Conservation (phyloP, 2,888 invertebrate genomes). For the Emmelina monodactyla region DNA sequence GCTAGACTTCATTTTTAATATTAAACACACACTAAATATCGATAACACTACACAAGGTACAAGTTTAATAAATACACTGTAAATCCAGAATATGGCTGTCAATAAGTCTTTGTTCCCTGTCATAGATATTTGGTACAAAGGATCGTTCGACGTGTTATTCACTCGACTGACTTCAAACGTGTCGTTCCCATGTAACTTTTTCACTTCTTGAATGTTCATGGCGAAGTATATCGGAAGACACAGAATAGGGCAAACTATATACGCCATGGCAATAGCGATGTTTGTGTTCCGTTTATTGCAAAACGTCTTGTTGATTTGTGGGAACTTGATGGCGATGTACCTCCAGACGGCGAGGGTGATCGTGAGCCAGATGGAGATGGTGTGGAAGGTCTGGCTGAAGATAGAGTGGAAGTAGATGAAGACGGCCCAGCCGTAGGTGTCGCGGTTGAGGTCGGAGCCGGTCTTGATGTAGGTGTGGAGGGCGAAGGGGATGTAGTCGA, state of each 20-base stretch:
- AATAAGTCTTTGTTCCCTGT: constrained; percentile 70
- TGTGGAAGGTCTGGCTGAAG: constrained; percentile 87
- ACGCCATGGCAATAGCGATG: constrained; percentile 77
- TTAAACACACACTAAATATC: constrained; percentile 78
- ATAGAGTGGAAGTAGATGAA: constrained; percentile 90
- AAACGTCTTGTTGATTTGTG: constrained; percentile 80
- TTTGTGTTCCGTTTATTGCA: constrained; percentile 83
- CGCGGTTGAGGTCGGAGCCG: constrained; percentile 45
- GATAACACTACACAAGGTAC: constrained; percentile 90
- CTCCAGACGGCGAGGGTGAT: constrained; percentile 93
- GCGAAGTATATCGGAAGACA: constrained; percentile 86
- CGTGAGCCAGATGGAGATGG: constrained; percentile 92
- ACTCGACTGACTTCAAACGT: constrained; percentile 15
- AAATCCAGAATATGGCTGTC: constrained; percentile 87
- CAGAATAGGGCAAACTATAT: constrained; percentile 81
- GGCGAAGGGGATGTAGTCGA: constrained; percentile 91
- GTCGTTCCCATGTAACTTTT: not conserved
- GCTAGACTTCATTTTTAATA: constrained; percentile 80
- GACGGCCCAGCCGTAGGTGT: constrained; percentile 78
- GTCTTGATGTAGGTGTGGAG: constrained; percentile 77
- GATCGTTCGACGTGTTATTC: constrained; percentile 38
- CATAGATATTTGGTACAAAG: constrained; percentile 71
- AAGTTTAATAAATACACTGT: constrained; percentile 90
- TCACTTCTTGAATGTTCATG: constrained; percentile 70
- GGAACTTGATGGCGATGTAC: constrained; percentile 86